These are phyloP conservation scores for Pelecanoides urinatrix DNA, from an alignment of 2,113 vertebrate genomes.

Conservation along the genomic window DNA sequence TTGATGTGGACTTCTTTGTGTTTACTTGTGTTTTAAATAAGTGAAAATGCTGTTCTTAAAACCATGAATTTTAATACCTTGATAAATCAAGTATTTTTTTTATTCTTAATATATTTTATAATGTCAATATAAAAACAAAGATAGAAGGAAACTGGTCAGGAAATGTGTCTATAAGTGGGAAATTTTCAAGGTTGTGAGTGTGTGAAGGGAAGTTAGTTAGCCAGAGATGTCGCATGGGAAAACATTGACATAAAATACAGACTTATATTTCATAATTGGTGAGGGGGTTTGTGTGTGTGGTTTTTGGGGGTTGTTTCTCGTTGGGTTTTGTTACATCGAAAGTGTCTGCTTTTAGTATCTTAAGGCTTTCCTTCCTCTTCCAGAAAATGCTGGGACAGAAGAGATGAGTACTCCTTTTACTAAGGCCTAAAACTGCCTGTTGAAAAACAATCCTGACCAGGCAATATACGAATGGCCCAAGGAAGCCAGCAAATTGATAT, in stretches of 20 bases:
- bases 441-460: conserved; percentile 83
- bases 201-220: not conserved
- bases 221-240: accelerated
- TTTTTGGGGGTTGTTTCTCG: not conserved
- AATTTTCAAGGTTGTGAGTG: not conserved
- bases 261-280: not conserved
- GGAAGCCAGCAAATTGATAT: conserved; percentile 98
- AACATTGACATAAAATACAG: not conserved
- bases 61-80: not conserved
- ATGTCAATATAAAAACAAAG: not conserved
- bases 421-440: conserved; percentile 83
- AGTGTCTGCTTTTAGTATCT: not conserved
- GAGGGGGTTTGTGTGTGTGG: not conserved
- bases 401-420: conserved; percentile 78
- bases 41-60: not conserved
- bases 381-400: conserved; percentile 90
- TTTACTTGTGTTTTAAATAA: not conserved
- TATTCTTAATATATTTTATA: not conserved
- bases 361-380: conserved; percentile 52
- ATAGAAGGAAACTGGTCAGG: not conserved
- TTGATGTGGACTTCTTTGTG: not conserved
- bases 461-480: conserved; percentile 99
- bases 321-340: not conserved
- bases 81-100: not conserved
- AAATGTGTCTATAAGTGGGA: not conserved